A percentile compares a stretch with the other conserved stretches of the same genome.
These are phyloP conservation scores for Erpornis zantholeuca DNA, from an alignment of 2,113 vertebrate species.

Conservation along the genomic window DNA sequence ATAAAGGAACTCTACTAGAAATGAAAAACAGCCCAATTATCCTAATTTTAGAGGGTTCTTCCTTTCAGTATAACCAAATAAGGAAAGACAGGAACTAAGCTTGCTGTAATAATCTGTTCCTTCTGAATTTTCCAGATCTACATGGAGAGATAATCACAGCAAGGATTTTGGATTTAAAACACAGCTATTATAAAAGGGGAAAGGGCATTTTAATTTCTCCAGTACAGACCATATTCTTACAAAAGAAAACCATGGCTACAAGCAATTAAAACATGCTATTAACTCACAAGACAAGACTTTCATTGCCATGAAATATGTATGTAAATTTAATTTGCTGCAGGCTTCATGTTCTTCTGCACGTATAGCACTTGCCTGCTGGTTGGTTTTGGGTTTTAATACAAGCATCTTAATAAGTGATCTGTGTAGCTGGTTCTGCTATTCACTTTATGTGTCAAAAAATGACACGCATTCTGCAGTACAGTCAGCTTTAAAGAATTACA, in stretches of 20 bases:
- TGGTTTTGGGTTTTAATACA: not conserved
- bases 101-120: not conserved
- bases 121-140: not conserved
- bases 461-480: not conserved
- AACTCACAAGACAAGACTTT: not conserved
- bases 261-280: constrained; percentile 20
- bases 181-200: not conserved
- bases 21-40: not conserved
- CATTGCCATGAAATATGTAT: not conserved
- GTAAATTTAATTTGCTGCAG: constrained; percentile 19
- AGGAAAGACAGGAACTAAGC: not conserved
- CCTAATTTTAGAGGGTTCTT: not conserved
- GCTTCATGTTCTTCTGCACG: not conserved
- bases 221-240: not conserved
- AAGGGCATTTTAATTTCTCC: not conserved
- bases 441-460: not conserved
- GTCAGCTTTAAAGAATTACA: not conserved
- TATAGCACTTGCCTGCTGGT: not conserved
- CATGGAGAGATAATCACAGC: not conserved
- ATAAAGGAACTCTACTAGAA: not conserved
- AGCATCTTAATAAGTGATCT: not conserved
- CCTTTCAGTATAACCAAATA: not conserved
- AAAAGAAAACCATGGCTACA: not conserved
- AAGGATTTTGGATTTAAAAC: not conserved
- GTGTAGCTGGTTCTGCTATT: not conserved